A percentile compares a stretch with the other conserved stretches of the same genome.
Conservation (phyloP, 37 sponge, comb jelly and placozoan species). For the Spongilla lacustris region DNA sequence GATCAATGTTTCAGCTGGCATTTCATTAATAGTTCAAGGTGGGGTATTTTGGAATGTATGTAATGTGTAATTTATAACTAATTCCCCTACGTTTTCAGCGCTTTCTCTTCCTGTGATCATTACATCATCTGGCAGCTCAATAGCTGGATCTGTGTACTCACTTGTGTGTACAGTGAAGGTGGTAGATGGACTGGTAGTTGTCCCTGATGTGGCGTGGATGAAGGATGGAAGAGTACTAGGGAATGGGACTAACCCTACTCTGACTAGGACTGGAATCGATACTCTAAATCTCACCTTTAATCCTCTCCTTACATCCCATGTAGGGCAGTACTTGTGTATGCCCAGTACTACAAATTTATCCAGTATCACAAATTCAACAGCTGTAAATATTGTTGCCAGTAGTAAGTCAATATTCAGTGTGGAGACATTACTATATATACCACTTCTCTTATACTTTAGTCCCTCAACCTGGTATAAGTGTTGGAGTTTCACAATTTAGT, state of each 20-base stretch:
- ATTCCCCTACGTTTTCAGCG: background rate
- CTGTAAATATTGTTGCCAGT: background rate
- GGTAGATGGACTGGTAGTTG: background rate
- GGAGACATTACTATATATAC: too few species aligned
- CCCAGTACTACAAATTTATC: constrained; percentile 19
- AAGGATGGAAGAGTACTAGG: background rate
- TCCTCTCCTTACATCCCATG: constrained; percentile 37
- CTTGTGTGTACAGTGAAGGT: constrained; percentile 23
- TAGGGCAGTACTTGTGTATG: constrained; percentile 35
- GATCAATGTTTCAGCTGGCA: background rate
- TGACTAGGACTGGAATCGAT: background rate
- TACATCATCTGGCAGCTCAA: background rate
- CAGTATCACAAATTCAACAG: background rate
- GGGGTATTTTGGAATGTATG: too few species aligned
- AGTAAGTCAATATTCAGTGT: too few species aligned
- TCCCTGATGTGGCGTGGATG: constrained; percentile 35
- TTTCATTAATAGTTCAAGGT: background rate
- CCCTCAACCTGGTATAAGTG: too few species aligned
- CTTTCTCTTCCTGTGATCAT: background rate
- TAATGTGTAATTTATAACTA: too few species aligned
- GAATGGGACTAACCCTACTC: background rate
- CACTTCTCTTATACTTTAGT: too few species aligned
- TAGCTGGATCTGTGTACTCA: constrained; percentile 9
- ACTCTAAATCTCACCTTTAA: constrained; percentile 14
- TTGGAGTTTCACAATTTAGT: too few species aligned